Evolutionary conservation across 2,888 invertebrate genomes (phyloP), one percentile per base, ranked within the genome.

Genomic region (Hydrotaea diabolus): DNA sequence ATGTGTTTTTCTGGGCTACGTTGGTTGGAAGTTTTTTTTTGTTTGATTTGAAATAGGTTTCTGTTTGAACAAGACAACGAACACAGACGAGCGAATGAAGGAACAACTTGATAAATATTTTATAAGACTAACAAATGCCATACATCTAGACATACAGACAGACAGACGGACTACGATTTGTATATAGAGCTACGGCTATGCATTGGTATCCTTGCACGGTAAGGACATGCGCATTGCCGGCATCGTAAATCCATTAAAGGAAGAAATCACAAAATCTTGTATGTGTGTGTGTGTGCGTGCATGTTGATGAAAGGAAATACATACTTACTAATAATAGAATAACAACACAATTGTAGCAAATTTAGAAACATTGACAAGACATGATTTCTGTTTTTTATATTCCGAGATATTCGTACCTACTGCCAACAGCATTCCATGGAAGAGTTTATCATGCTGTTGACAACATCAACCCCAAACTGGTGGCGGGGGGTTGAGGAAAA

Each of bases 361-460:
- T 66, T 66, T 66, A 17, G 66, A 66, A 46, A 69, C 69, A 69
- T 69, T 46, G 69, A 69, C 69, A 69, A 39, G 69, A 69, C 46
- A 46, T 69, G 43, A 5, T 59, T 72, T 53, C 2, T 19, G 26
- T 17, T 74, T 19, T 76, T 21, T 46, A 36, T 31, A 36, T 46
- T 49, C 15, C 15, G n/a, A 43, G 3, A 49, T n/a, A 49, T 3
- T 4, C n/a, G 49, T 5, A 7, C 15, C 13, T 15, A 13, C 13
- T 49, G 49, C n/a, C 49, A 49, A 49, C n/a, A 49, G 15, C 49
- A 49, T n/a, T n/a, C n/a, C n/a, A 7, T 2, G 3, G 15, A 8
- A 49, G 49, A 49, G 49, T 49, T 49, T n/a, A 49, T 49, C 49
- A 49, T 49, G 43, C 9, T 43, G 43, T 43, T 43, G 49, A 36